Base-by-base conservation (phyloP, 2,888 invertebrate species). In the Eupeodes latifasciatus region DNA sequence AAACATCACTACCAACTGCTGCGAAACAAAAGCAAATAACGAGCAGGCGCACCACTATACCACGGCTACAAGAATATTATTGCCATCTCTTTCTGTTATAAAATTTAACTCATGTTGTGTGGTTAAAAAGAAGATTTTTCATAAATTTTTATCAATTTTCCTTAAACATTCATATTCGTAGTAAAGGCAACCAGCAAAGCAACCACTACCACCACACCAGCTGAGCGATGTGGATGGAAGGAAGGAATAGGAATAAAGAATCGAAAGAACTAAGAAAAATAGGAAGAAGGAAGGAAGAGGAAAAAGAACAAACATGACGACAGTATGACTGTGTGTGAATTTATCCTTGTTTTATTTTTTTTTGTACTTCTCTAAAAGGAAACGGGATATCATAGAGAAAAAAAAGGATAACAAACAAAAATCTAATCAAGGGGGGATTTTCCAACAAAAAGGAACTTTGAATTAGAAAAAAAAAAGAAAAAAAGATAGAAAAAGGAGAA, bases 121-220 rank as follows among this genome's bases (percentile, higher is more conserved):
- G 69, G 36, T 72, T n/a, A 59, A 47, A 59, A 34, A 27, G 80
- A 87, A 72, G 74, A 84, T 61, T 76, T 59, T 81, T 3, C 47
- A 34, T 55, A 67, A 51, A 27, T 40, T 59, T 27, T 72, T 40
- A 40, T 40, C 59, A 51, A 27, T 66, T 62, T 64, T 9, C n/a
- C 62, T 74, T 61, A 12, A 19, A 47, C 83, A 76, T 72, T 80
- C 62, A 77, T 83, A 14, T 49, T 84, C 67, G 57, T 55, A 67
- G 80, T 40, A 59, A 16, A 47, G 59, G 59, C 55, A 74, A 67
- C 78, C 72, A 82, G 76, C 71, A 16, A 47, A 51, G 49, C 55
- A 74, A 67, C 78, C 72, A 82, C 81, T 76, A 76, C 55, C 61
- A 79, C 79, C 86, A 86, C 61, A 79, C 79, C 86, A 86, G 86